Percentiles rank a stretch among this genome's conserved stretches.
Conservation (phyloP, 23 tunicate genomes). For the Ascidia mentula region DNA sequence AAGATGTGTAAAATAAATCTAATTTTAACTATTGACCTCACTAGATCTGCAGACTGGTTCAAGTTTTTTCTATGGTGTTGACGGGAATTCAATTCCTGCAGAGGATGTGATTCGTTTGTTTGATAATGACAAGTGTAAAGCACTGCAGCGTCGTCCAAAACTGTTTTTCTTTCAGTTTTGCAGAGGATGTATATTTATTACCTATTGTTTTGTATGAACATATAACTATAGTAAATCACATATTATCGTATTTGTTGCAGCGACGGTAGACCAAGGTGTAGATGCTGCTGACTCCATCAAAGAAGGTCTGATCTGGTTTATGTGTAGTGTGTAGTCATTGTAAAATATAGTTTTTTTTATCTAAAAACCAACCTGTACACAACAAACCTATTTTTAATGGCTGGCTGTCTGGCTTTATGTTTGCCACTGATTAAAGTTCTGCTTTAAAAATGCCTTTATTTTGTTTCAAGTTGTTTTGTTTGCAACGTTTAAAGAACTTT, state of each 20-base stretch:
- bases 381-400: too few species aligned
- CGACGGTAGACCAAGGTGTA: background rate
- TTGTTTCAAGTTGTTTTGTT: too few species aligned
- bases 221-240: background rate
- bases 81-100: slow-evolving; percentile 17
- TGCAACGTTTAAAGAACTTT: too few species aligned
- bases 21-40: too few species aligned
- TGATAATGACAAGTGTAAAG: slow-evolving; percentile 52
- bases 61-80: slow-evolving; percentile 36
- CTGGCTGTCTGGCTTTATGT: too few species aligned
- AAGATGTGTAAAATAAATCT: background rate
- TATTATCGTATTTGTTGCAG: background rate
- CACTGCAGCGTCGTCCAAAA: slow-evolving; percentile 46
- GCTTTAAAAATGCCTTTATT: too few species aligned
- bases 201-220: background rate
- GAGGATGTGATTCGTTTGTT: slow-evolving; percentile 31
- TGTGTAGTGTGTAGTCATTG: too few species aligned
- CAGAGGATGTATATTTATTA: slow-evolving; percentile 29
- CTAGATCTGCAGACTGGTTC: too few species aligned
- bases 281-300: background rate
- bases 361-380: too few species aligned
- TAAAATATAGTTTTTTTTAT: too few species aligned
- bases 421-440: too few species aligned
- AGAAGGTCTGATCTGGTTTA: too few species aligned
- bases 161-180: slow-evolving; percentile 70